Conservation (phyloP, 37 sponge, comb jelly and placozoan genomes). For the Chondrosia reniformis region DNA sequence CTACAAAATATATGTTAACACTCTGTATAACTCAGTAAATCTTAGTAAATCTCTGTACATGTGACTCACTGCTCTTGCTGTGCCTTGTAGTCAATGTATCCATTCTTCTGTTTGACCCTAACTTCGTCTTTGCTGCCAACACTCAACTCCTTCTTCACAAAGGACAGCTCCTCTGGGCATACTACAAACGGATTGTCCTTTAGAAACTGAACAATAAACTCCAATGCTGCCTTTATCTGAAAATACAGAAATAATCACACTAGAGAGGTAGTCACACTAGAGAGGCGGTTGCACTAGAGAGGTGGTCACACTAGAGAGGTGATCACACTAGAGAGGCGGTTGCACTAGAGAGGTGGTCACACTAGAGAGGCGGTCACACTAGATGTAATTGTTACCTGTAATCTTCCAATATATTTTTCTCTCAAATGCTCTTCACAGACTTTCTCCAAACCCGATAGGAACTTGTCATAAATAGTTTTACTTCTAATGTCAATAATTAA, state of each 20-base stretch:
- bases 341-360: too few relatives aligned
- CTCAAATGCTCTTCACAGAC: conserved; percentile 75
- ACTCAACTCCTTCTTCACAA: conserved; percentile 66
- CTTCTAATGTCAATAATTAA: conserved; percentile 81
- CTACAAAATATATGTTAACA: conserved; percentile 27
- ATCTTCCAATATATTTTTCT: conserved; percentile 32
- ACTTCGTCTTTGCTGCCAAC: conserved; percentile 60
- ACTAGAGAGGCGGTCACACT: too few relatives aligned
- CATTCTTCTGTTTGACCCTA: conserved; percentile 71
- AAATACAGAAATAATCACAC: not conserved
- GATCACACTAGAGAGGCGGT: too few relatives aligned
- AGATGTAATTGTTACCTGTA: too few relatives aligned
- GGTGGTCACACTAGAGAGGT: too few relatives aligned
- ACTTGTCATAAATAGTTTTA: conserved; percentile 64
- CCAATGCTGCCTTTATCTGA: conserved; percentile 12
- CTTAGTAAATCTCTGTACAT: too few relatives aligned
- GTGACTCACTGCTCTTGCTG: conserved; percentile 40
- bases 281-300: too few relatives aligned
- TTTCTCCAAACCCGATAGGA: conserved; percentile 54
- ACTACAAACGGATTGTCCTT: conserved; percentile 82
- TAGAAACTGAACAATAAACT: conserved; percentile 33
- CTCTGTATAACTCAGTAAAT: too few relatives aligned
- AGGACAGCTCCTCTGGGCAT: conserved; percentile 82
- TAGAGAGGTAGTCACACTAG: too few relatives aligned
- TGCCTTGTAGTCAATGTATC: conserved; percentile 49